Evolutionary conservation across 1,140 invertebrate species (phyloP), one percentile per base, ranked within the genome.

Genomic region (Drosophila baimaii): DNA sequence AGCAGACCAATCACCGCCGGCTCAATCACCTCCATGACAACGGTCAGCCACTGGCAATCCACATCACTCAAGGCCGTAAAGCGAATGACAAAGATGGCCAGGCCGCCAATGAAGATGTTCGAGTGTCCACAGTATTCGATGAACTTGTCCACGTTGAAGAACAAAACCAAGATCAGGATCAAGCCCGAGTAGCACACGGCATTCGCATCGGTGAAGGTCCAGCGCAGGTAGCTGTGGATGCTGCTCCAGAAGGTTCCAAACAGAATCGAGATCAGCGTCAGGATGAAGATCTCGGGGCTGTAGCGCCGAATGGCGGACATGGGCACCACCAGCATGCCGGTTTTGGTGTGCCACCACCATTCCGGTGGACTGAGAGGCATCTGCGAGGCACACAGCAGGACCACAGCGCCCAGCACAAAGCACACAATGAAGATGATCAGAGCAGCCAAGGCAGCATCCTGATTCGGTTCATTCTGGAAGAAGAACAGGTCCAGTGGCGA

Each of bases 51-150:
- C 43, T 95, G 94, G 17, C 51, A 64, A 9, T 94, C 93, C 1
- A 93, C 89, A 25, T 96, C 94, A n/a, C 95, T 95, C 69, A 97
- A 92, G 46, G 94, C 95, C 35, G 95, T 94, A 81, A 95, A 97
- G 62, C 95, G 93, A 31, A 97, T 92, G 43, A 96, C 96, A 91
- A 96, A 97, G 77, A 96, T 94, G 4, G 95, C 95, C 79, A 97
- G 96, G 21, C 96, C 96, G 41, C 94, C 93, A 74, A 97, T 97
- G 66, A 97, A 94, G 55, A 97, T 93, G 91, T 97, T 97, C 68
- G 96, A 96, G 91, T 97, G 96, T 4, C 96, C 96, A 54, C 96
- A 95, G 91, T 96, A 97, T 91, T 97, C 95, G 3, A 98, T 95
- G 27, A 98, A 93, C 77, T 94, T 94, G 78, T 97, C 96, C 2